Percentiles rank a stretch among this genome's conserved stretches.
Conservation (phyloP, 2,113 vertebrate genomes). For the Motacilla tschutschensis region DNA sequence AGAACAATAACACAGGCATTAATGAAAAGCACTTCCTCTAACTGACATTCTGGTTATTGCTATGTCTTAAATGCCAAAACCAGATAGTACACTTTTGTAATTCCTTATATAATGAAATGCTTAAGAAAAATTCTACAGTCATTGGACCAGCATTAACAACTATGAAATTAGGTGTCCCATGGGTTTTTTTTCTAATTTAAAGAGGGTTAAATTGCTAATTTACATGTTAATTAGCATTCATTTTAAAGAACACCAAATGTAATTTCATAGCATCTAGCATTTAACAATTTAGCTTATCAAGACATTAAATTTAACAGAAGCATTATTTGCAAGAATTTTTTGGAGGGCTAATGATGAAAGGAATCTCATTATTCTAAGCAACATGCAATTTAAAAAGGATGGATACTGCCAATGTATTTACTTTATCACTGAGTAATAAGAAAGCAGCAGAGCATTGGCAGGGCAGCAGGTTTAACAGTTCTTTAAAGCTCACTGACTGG, state of each 20-base stretch:
- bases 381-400: conserved; percentile 24
- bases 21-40: conserved; percentile 13
- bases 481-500: conserved; percentile 14
- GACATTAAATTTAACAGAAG: conserved; percentile 47
- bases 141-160: conserved; percentile 45
- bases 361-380: conserved; percentile 51
- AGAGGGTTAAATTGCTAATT: conserved; percentile 67
- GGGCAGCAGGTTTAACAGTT: conserved; percentile 1
- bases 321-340: conserved; percentile 27
- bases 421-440: conserved; percentile 7
- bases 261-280: conserved; percentile 57
- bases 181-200: conserved; percentile 43
- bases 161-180: conserved; percentile 65
- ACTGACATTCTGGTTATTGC: conserved; percentile 1
- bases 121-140: conserved; percentile 51
- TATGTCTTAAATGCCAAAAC: conserved; percentile 46
- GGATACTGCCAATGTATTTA: conserved; percentile 46
- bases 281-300: conserved; percentile 60
- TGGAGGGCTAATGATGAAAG: conserved; percentile 40
- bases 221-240: conserved; percentile 64
- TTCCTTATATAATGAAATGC: conserved; percentile 53
- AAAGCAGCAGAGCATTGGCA: background rate
- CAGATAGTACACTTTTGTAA: conserved; percentile 38
- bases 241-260: conserved; percentile 48
- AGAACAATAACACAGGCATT: background rate